Evolutionary conservation across 2,797 vertebrate genomes (phyloP), one percentile per base, ranked within the genome.

Genomic region (Labroides dimidiatus): DNA sequence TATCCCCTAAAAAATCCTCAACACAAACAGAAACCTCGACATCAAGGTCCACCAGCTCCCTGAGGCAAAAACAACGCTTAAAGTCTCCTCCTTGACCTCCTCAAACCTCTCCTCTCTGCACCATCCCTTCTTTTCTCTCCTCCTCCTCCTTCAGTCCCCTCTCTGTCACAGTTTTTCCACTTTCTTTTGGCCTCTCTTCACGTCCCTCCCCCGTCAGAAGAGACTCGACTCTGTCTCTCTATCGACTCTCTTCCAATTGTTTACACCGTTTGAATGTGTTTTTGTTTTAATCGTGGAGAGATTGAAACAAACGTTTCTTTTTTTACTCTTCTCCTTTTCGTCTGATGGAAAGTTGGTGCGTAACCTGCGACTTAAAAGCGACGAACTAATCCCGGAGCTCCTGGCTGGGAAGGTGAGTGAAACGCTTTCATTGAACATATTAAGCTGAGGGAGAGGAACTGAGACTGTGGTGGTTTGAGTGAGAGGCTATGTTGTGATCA

Each of bases 141-240:
- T 21, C 37, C 39, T 21, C 37, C 64, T 50, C 45, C 36, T 0
- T 13, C 64, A 16, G 56, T 64, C 72, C 44, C 75, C 43, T 48
- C 37, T 43, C 76, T 81, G 79, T 87, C 83, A 82, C 77, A 65
- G 12, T 75, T 80, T 85, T 76, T 84, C 82, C 75, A 63, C 7
- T 63, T 55, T 65, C 27, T 36, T n/a, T 33, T 69, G 70, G 64
- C 62, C 70, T 11, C 30, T 11, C 75, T 54, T 72, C 67, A 33
- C 69, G 86, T 80, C 79, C 89, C 89, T 85, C 87, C 89, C 84
- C 84, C 75, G 69, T 15, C 71, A 44, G 82, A 87, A 79, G 80
- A 23, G 20, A 44, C 58, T 8, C 50, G 2, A 51, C 62, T 66
- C 36, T n/a, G 4, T 63, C 10, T 63, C 15, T 69, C 19, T 53